Conservation (phyloP, 2,888 invertebrate genomes). For the Agrotis puta region DNA sequence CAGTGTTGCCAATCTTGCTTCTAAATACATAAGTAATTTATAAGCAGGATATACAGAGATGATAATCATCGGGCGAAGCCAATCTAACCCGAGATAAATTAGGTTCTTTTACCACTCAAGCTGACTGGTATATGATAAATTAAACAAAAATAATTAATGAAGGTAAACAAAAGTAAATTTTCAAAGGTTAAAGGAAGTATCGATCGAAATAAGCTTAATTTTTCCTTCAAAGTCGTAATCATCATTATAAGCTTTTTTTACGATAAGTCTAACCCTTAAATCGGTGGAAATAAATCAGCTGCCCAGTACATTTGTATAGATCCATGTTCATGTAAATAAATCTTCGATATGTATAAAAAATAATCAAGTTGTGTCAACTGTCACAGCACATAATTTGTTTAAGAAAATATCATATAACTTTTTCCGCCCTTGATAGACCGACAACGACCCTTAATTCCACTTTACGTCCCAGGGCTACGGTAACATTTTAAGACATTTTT, state of each 20-base stretch:
- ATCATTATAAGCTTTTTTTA: too few species aligned
- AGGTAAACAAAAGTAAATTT: constrained; percentile 10
- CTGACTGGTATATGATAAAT: constrained; percentile 31
- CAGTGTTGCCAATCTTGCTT: neutral
- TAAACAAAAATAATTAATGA: constrained; percentile 9
- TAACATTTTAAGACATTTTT: too few species aligned
- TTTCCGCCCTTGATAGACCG: too few species aligned
- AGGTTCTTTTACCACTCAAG: constrained; percentile 1
- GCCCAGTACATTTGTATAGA: too few species aligned
- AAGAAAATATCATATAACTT: neutral
- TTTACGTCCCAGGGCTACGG: too few species aligned
- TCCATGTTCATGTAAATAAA: too few species aligned
- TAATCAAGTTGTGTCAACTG: too few species aligned
- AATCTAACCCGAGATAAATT: constrained; percentile 4
- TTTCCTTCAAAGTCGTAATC: too few species aligned
- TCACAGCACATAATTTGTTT: neutral
- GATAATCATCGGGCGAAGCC: neutral
- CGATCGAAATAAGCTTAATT: neutral
- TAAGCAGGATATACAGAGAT: neutral
- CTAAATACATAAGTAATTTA: neutral
- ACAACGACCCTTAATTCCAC: too few species aligned
- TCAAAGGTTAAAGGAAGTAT: constrained; percentile 1
- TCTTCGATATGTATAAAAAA: too few species aligned
- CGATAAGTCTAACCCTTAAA: too few species aligned
- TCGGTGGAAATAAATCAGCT: too few species aligned